Percentiles rank a stretch among this genome's conserved stretches.
phyloP scores from a whole-genome alignment of 2,797 vertebrate species.

The Brachyrhaphis roseni region DNA sequence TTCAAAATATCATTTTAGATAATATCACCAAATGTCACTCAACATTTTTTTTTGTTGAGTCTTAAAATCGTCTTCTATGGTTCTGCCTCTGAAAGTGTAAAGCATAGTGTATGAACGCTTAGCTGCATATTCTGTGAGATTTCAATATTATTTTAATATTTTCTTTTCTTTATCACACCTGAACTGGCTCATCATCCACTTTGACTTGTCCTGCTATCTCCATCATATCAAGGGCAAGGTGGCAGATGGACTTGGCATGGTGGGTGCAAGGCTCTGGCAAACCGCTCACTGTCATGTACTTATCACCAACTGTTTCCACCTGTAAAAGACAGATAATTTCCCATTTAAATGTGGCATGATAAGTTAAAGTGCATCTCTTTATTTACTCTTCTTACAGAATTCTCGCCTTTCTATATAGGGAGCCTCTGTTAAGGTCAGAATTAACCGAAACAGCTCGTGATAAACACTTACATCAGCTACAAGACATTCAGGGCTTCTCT shows the following conservation, averaged over 20 bases:
- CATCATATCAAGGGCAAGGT: slow-evolving; percentile 98
- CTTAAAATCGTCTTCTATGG: neutral
- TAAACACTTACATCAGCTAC: slow-evolving; percentile 71
- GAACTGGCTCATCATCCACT: slow-evolving; percentile 93
- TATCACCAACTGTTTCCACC: slow-evolving; percentile 99
- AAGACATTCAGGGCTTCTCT: slow-evolving; percentile 65
- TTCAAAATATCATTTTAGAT: neutral
- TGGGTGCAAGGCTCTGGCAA: slow-evolving; percentile 96
- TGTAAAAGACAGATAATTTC: slow-evolving; percentile 59
- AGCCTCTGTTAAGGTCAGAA: slow-evolving; percentile 32
- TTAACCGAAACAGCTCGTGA: slow-evolving; percentile 66
- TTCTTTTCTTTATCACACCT: slow-evolving; percentile 78
- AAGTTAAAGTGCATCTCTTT: slow-evolving; percentile 7
- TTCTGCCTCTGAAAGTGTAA: neutral
- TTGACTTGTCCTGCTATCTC: slow-evolving; percentile 98
- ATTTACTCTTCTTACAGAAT: slow-evolving; percentile 29
- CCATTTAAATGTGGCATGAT: slow-evolving; percentile 5
- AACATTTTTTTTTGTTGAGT: neutral
- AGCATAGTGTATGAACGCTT: neutral
- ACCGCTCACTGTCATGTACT: slow-evolving; percentile 99
- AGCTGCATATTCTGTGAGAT: neutral
- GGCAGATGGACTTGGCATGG: slow-evolving; percentile 96
- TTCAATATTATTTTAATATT: neutral
- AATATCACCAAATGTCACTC: neutral
- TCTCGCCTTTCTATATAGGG: slow-evolving; percentile 22